Evolutionary conservation across 2,797 vertebrate species (phyloP), one percentile per base, ranked within the genome.

Genomic region (Myioborus melanocephalus): DNA sequence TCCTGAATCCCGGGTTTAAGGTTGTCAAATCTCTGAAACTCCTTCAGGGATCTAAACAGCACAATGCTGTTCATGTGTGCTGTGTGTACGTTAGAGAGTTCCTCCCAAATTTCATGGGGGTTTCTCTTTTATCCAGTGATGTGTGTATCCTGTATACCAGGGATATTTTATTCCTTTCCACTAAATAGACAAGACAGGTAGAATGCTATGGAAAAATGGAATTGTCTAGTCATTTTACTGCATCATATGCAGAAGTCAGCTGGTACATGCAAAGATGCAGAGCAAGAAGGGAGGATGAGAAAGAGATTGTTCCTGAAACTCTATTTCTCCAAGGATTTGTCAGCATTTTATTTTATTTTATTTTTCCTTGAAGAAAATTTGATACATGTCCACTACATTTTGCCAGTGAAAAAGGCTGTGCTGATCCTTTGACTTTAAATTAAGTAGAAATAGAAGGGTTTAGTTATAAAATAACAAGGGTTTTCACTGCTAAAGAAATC

Each of bases 391-490:
- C 88, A 90, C 43, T 93, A 39, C 2, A 6, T 92, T 96, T 93
- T 94, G 41, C 83, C 43, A 37, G n/a, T 32, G 68, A 66, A 89
- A 76, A 76, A 49, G 39, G 83, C 26, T 91, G 19, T 79, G 85
- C 68, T 79, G 32, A 85, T 95, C 14, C 49, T 89, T 93, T 87
- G 82, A 83, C 95, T 78, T 94, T 75, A 95, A 97, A 75, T 87
- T 94, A 97, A 57, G 72, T 66, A 90, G 41, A 77, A 77, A 32
- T 22, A 37, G 79, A 85, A 86, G 72, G 63, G 52, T 95, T 96
- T 53, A 89, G 88, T 95, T 96, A 87, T 86, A 96, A 94, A 88
- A 84, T 94, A 93, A 66, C 82, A 93, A 96, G 94, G 83, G 32
- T 68, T 96, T 97, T 93, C 28, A 30, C 63, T 95, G 61, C 75